Percentiles rank a stretch among this genome's conserved stretches.
Conservation (phyloP, 2,888 invertebrate genomes). For the Eurois occulta region DNA sequence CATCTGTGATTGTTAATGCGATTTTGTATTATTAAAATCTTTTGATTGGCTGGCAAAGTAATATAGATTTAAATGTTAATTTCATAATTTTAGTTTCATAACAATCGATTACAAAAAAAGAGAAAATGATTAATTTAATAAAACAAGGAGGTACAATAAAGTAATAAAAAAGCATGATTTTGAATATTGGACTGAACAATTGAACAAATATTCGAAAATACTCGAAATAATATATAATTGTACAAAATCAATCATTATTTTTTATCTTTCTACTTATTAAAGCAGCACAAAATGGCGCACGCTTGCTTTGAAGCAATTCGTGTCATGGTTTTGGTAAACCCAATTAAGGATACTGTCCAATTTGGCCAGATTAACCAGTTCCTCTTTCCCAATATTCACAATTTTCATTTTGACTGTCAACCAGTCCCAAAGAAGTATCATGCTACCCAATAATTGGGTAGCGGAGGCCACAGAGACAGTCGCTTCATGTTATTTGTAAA, state of each 20-base stretch:
- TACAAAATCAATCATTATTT: conserved; percentile 4
- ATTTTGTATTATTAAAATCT: background rate
- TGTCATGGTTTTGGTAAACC: background rate
- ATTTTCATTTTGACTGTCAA: background rate
- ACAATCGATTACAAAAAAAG: background rate
- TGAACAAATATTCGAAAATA: conserved; percentile 19
- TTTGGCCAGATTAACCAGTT: background rate
- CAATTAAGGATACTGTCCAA: background rate
- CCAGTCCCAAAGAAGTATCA: background rate
- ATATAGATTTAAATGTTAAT: conserved; percentile 14
- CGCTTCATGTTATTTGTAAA: background rate
- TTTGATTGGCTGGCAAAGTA: background rate
- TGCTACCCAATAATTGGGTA: background rate
- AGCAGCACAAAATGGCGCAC: background rate
- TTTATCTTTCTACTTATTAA: background rate
- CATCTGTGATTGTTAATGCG: background rate
- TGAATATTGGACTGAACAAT: background rate
- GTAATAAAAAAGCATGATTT: conserved; percentile 6
- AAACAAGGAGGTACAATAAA: background rate
- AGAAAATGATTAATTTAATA: background rate
- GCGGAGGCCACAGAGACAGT: background rate
- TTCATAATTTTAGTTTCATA: background rate
- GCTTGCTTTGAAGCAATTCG: background rate
- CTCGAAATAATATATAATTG: background rate
- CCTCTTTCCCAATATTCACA: too few species aligned